Conservation (phyloP, 64 coral and sea anemone species). For the Stylophora pistillata region DNA sequence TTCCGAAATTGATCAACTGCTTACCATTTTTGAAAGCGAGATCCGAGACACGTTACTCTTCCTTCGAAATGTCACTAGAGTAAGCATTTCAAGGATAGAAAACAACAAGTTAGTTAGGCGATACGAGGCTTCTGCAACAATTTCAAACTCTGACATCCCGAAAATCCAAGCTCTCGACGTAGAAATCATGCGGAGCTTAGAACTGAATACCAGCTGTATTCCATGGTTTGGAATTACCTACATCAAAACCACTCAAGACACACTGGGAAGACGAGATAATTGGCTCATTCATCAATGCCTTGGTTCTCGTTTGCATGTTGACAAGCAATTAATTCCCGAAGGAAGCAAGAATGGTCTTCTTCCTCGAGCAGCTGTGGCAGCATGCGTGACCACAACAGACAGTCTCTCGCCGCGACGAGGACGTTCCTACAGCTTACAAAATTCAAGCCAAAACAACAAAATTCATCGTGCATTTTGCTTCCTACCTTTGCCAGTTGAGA, state of each 20-base stretch:
- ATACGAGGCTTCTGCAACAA: conserved; percentile 62
- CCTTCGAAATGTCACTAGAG: conserved; percentile 72
- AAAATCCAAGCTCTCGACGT: conserved; percentile 61
- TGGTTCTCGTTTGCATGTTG: conserved; percentile 57
- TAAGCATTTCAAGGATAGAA: conserved; percentile 82
- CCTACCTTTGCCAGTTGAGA: conserved; percentile 81
- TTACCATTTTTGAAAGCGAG: conserved; percentile 74
- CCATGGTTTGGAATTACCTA: conserved; percentile 83
- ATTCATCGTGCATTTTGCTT: conserved; percentile 66
- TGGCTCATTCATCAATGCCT: conserved; percentile 91
- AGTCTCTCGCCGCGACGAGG: neutral
- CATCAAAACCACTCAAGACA: conserved; percentile 70
- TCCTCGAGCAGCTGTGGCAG: conserved; percentile 76
- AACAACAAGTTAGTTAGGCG: conserved; percentile 66
- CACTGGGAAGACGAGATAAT: conserved; percentile 57
- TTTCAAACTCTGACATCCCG: conserved; percentile 29
- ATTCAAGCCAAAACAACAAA: conserved; percentile 23
- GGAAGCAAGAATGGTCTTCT: conserved; percentile 59
- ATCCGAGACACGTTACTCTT: conserved; percentile 84
- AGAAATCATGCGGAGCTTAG: conserved; percentile 48
- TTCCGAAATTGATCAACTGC: conserved; percentile 56
- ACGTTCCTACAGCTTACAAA: neutral
- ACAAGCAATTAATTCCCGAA: conserved; percentile 51
- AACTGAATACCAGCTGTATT: conserved; percentile 51
- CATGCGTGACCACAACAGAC: conserved; percentile 38